Evolutionary conservation across 1,140 invertebrate species (phyloP).

Genomic region (Temnothorax longispinosus): DNA sequence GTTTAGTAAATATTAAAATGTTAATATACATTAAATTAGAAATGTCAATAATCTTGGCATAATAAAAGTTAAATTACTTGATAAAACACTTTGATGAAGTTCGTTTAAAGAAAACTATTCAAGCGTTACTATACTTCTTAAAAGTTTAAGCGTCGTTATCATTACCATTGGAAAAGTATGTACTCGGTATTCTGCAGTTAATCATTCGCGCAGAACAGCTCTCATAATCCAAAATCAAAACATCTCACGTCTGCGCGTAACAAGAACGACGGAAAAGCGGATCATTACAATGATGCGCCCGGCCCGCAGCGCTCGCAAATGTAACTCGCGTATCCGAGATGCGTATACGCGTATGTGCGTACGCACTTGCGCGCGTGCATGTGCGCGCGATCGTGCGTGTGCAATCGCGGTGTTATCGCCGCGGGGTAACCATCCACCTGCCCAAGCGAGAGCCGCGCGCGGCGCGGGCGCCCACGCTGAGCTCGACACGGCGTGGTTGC

Average conservation of each 20-base stretch:
- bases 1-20: background rate
- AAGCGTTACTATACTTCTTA: background rate
- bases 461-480: constrained; percentile 72
- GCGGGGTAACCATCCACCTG: constrained; percentile 78
- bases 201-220: constrained; percentile 17
- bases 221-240: constrained; percentile 56
- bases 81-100: background rate
- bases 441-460: constrained; percentile 71
- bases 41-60: background rate
- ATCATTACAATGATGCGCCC: constrained; percentile 68
- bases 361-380: constrained; percentile 3
- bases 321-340: constrained; percentile 30
- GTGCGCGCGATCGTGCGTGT: constrained; percentile 57
- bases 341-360: background rate
- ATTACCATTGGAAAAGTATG: background rate
- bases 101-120: background rate
- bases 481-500: constrained; percentile 29
- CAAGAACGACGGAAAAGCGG: constrained; percentile 66
- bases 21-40: background rate
- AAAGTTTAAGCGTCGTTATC: background rate
- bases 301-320: constrained; percentile 14
- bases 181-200: constrained; percentile 2
- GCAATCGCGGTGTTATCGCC: constrained; percentile 75
- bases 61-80: background rate
- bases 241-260: constrained; percentile 48